Evolutionary conservation across 2,888 invertebrate genomes (phyloP).

Genomic region (Portevinia maculata): DNA sequence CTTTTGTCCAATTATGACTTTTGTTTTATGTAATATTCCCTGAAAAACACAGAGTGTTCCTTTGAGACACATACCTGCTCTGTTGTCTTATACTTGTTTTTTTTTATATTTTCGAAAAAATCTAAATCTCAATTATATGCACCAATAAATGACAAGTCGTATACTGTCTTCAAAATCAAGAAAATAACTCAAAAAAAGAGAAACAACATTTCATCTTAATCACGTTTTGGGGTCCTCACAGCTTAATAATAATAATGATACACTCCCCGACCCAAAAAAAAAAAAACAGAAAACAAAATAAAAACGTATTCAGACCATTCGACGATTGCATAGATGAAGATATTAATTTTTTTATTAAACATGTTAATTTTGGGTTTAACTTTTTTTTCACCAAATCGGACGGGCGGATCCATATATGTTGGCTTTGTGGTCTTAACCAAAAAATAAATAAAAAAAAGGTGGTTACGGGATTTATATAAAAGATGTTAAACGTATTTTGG

Average conservation of each 20-base stretch:
- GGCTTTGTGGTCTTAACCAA: slow-evolving; percentile 29
- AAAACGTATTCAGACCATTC: slow-evolving; percentile 36
- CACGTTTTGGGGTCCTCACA: slow-evolving; percentile 64
- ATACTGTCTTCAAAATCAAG: slow-evolving; percentile 43
- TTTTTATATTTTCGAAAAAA: not conserved
- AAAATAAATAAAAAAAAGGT: slow-evolving; percentile 3
- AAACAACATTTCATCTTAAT: slow-evolving; percentile 70
- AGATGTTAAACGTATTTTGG: slow-evolving; percentile 32
- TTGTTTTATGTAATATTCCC: slow-evolving; percentile 5
- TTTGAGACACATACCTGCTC: slow-evolving; percentile 24
- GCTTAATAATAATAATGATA: slow-evolving; percentile 70
- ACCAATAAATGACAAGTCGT: slow-evolving; percentile 60
- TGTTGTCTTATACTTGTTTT: not conserved
- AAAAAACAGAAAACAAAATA: slow-evolving; percentile 9
- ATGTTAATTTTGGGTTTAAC: slow-evolving; percentile 11
- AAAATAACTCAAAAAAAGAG: slow-evolving; percentile 16
- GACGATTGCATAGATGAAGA: slow-evolving; percentile 66
- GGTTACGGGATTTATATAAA: slow-evolving; percentile 33
- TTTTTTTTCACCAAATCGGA: slow-evolving; percentile 12
- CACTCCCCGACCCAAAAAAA: slow-evolving; percentile 45
- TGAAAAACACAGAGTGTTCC: too few species aligned
- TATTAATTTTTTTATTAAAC: slow-evolving; percentile 60
- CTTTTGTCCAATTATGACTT: slow-evolving; percentile 16
- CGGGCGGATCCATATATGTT: slow-evolving; percentile 2
- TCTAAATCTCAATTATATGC: slow-evolving; percentile 64